Evolutionary conservation across 2,888 invertebrate species (phyloP).

Genomic region (Glyphotaelius pellucidus): DNA sequence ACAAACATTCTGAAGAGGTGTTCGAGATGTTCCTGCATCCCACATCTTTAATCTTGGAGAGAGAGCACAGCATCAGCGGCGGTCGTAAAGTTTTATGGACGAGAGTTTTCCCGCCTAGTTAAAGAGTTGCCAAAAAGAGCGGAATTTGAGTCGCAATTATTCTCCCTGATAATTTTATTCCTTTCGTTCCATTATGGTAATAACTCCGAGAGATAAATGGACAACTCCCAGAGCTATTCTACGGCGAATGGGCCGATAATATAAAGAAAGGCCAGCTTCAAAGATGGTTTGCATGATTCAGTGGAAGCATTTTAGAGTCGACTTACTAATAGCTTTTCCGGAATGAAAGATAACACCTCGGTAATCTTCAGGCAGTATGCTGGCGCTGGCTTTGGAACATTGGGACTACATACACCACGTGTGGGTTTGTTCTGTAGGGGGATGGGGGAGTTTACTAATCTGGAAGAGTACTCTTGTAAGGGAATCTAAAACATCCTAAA

Average conservation of each 20-base stretch:
- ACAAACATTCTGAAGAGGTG: neutral
- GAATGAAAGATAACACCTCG: neutral
- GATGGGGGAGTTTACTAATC: too few relatives aligned
- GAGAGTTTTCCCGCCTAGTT: neutral
- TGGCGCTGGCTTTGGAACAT: too few relatives aligned
- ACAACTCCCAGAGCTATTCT: neutral
- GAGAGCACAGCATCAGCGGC: neutral
- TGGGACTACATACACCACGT: too few relatives aligned
- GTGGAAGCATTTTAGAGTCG: neutral
- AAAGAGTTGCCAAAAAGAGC: constrained; percentile 39
- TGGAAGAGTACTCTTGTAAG: too few relatives aligned
- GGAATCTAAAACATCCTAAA: too few relatives aligned
- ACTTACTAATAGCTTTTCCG: neutral
- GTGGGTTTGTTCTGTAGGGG: too few relatives aligned
- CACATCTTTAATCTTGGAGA: neutral
- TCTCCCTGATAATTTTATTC: constrained; percentile 45
- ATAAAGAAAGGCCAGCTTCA: neutral
- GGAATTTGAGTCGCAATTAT: constrained; percentile 34
- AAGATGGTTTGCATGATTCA: neutral
- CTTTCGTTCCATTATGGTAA: constrained; percentile 32
- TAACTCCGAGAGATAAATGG: constrained; percentile 28
- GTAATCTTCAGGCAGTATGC: neutral
- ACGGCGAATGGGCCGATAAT: neutral
- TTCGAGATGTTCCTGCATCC: neutral
- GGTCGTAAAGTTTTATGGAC: constrained; percentile 41